Percentiles rank a stretch among this genome's conserved stretches.
Evolutionary conservation across 2,113 vertebrate genomes (phyloP).

Genomic region (Microcebus tavaratra): DNA sequence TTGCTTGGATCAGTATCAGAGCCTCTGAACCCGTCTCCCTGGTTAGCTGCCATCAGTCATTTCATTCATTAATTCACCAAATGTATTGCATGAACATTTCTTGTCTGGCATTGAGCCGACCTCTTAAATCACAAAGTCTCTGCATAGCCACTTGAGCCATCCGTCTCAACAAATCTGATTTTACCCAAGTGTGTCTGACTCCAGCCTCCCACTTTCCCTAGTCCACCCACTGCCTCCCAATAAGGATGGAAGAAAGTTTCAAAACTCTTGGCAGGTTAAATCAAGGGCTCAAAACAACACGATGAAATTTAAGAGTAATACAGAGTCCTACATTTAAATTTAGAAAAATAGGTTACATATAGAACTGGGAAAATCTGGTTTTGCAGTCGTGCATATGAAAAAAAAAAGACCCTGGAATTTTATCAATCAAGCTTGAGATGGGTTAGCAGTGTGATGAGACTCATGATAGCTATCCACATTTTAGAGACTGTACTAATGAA

Average conservation of each 20-base stretch:
- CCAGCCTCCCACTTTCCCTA: background rate
- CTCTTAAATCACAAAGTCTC: background rate
- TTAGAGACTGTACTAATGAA: background rate
- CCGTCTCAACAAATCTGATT: constrained; percentile 6
- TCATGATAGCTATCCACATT: background rate
- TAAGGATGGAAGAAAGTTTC: background rate
- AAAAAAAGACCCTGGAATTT: background rate
- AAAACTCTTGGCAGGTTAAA: background rate
- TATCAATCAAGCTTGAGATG: background rate
- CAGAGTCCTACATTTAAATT: background rate
- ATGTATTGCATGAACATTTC: background rate
- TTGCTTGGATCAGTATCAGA: background rate
- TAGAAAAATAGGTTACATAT: background rate
- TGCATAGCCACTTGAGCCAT: background rate
- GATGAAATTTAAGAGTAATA: background rate
- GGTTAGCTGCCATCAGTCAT: background rate
- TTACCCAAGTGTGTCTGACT: background rate
- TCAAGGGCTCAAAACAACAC: background rate
- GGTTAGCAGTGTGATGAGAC: background rate
- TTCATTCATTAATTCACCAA: background rate
- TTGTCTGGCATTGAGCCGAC: background rate
- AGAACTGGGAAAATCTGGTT: background rate
- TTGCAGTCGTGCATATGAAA: background rate
- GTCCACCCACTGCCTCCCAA: background rate
- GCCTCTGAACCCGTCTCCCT: background rate